These are phyloP conservation scores for Chrysomallon squamiferum DNA, from an alignment of 1,140 invertebrate species.

Conservation along the genomic window DNA sequence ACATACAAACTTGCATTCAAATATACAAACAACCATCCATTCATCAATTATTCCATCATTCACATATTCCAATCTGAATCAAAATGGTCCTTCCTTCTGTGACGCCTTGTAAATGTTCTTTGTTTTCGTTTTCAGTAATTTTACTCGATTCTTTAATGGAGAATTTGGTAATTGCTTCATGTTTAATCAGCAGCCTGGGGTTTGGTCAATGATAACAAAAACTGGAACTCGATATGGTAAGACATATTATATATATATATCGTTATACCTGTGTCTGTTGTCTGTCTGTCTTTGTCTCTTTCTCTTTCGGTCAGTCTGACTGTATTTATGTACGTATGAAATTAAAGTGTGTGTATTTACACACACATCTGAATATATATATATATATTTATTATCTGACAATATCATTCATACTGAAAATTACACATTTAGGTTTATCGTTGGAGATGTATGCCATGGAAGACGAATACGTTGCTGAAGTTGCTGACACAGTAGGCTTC, in stretches of 20 bases:
- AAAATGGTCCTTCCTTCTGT: too few species aligned
- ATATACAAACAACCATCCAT: too few species aligned
- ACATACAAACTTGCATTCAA: too few species aligned
- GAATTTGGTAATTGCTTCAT: conserved; percentile 42
- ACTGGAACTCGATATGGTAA: conserved; percentile 3
- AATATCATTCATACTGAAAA: too few species aligned
- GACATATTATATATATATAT: neutral
- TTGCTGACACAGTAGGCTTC: conserved; percentile 6
- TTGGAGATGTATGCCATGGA: conserved; percentile 10
- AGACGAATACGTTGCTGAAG: conserved; percentile 6
- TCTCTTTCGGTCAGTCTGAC: neutral
- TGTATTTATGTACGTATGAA: neutral
- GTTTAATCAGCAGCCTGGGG: conserved; percentile 19
- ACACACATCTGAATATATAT: too few species aligned
- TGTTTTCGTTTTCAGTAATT: conserved; percentile 6
- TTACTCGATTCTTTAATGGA: conserved; percentile 11
- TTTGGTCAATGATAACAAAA: neutral
- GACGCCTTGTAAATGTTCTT: too few species aligned
- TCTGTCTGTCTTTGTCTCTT: neutral
- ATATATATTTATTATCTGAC: too few species aligned
- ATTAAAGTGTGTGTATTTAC: too few species aligned
- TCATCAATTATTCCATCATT: too few species aligned
- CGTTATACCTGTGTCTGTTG: neutral
- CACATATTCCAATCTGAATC: too few species aligned
- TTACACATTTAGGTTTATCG: conserved; percentile 17